phyloP scores from a whole-genome alignment of 2,888 invertebrate species.

The Scelioninae gen. 1 region DNA sequence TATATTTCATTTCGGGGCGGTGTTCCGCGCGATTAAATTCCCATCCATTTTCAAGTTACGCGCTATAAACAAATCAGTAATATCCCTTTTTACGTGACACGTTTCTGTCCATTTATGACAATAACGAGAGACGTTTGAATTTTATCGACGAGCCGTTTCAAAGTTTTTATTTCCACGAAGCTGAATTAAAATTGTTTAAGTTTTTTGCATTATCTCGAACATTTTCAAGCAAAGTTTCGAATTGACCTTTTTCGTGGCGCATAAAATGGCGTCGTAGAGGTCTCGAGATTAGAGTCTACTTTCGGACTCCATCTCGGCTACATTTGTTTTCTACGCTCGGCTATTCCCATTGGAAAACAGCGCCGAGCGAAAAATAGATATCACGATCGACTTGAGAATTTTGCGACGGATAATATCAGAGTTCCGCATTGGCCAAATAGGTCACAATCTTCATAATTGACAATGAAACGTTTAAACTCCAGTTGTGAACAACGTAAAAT shows the following conservation, averaged over 20 bases:
- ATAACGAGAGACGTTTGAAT: constrained; percentile 18
- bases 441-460: constrained; percentile 51
- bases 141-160: too few species aligned
- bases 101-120: constrained; percentile 9
- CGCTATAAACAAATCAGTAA: constrained; percentile 22
- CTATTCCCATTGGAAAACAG: constrained; percentile 38
- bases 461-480: constrained; percentile 47
- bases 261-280: constrained; percentile 16
- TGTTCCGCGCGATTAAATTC: constrained; percentile 27
- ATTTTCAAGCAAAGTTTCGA: too few species aligned
- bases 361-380: constrained; percentile 42
- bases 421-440: constrained; percentile 28
- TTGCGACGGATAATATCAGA: constrained; percentile 23
- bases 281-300: constrained; percentile 48
- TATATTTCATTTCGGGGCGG: constrained; percentile 20
- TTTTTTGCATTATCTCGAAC: too few species aligned
- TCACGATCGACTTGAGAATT: constrained; percentile 50
- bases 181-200: too few species aligned
- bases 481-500: too few species aligned
- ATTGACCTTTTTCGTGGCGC: constrained; percentile 7
- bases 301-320: constrained; percentile 27
- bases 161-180: too few species aligned
- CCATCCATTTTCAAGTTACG: constrained; percentile 18
- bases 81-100: not conserved
- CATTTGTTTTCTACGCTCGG: constrained; percentile 22